A percentile compares a stretch with the other conserved stretches of the same genome.
These are phyloP conservation scores for Corynorhinus townsendii DNA, from an alignment of 2,113 vertebrate species.

Conservation along the genomic window DNA sequence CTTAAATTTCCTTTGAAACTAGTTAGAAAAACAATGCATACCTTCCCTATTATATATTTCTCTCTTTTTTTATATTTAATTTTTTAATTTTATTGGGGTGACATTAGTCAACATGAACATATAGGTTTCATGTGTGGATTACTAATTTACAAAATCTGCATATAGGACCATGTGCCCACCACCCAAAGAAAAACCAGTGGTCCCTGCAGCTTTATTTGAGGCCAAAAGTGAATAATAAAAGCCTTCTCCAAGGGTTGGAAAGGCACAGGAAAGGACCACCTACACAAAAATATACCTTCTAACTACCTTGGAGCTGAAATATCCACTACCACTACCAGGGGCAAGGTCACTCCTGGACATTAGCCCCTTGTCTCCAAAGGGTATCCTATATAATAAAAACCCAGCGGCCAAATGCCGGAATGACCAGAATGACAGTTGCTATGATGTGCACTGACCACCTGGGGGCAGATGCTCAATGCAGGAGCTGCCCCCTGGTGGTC, in stretches of 20 bases:
- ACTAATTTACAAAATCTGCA: too few species aligned
- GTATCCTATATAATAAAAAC: background rate
- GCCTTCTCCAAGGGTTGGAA: background rate
- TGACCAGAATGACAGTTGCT: too few species aligned
- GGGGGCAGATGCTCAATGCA: too few species aligned
- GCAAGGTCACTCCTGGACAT: background rate
- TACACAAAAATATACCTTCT: background rate
- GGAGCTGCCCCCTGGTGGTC: too few species aligned
- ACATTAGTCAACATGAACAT: too few species aligned
- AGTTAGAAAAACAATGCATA: slow-evolving; percentile 52
- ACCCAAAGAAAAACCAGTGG: background rate
- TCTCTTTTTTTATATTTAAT: background rate
- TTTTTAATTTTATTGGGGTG: too few species aligned
- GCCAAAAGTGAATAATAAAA: background rate
- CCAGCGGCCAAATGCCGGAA: too few species aligned
- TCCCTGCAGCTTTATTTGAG: background rate
- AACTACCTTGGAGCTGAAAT: background rate
- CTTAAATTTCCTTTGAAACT: slow-evolving; percentile 61
- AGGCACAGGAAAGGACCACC: background rate
- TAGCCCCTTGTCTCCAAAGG: background rate
- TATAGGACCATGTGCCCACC: too few species aligned
- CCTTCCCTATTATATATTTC: background rate
- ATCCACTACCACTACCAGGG: background rate
- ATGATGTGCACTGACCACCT: too few species aligned
- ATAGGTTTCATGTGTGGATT: too few species aligned